phyloP scores from a whole-genome alignment of 2,113 vertebrate species.

The Orthonyx spaldingii region DNA sequence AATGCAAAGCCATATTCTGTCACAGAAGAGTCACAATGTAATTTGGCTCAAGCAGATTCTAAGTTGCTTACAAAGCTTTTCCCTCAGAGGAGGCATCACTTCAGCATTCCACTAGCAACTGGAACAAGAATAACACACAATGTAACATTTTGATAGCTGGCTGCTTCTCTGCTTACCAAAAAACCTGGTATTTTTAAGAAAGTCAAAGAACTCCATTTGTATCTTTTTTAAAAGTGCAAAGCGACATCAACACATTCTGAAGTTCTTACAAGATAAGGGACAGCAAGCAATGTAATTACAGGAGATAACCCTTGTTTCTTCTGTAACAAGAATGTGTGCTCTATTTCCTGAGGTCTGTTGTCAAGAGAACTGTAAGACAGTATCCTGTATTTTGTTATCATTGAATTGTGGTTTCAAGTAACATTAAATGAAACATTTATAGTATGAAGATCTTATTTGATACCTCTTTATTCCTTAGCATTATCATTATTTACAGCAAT shows the following conservation, averaged over 20 bases:
- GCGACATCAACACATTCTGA: not conserved
- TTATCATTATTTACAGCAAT: not conserved
- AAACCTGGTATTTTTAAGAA: not conserved
- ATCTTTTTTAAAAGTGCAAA: not conserved
- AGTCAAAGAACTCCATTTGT: not conserved
- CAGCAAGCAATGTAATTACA: too few relatives aligned
- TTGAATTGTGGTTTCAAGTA: not conserved
- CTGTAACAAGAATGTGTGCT: not conserved
- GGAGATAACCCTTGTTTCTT: not conserved
- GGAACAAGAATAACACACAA: not conserved
- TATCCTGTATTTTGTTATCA: not conserved
- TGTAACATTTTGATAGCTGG: not conserved
- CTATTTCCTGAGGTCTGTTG: not conserved
- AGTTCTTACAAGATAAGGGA: not conserved
- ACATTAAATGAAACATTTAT: not conserved
- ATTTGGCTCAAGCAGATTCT: not conserved
- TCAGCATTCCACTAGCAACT: not conserved
- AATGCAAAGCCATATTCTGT: not conserved
- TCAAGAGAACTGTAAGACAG: not conserved
- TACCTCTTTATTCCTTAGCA: not conserved
- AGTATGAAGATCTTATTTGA: not conserved
- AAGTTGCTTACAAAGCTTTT: not conserved
- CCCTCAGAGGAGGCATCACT: not conserved
- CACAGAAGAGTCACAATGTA: not conserved
- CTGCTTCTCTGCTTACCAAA: not conserved